Base-by-base conservation (phyloP, 1,140 invertebrate genomes). In the Bombus balteatus region DNA sequence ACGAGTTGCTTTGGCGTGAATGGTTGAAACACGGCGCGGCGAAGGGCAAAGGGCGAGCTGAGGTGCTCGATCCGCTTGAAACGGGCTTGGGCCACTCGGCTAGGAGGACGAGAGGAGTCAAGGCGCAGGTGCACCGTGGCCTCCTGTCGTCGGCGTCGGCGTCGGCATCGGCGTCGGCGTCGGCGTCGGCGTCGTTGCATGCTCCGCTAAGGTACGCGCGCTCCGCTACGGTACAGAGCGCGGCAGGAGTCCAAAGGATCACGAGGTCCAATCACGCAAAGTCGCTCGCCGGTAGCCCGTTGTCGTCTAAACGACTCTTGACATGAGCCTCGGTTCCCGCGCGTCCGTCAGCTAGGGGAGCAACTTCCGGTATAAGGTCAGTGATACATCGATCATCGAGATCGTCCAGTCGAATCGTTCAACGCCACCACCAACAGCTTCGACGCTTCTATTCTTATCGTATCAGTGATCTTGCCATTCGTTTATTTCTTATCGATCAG, bases 201-300 rank as follows among this genome's bases (percentile, higher is more conserved):
- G 47, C 39, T 18, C 43, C 77, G n/a, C 32, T 75, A n/a, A 83
- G 83, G 83, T 86, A 89, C 88, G 78, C 89, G 87, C 73, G 79
- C 85, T 78, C 86, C 85, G 87, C 77, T 37, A 89, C 84, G 65
- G n/a, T 88, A 85, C 91, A 93, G 89, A 92, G 82, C 88, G 89
- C 89, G 92, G 87, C 86, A 91, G 92, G 88, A 92, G 87, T 89
- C 90, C 82, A 91, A 81, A 92, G 90, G 90, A 93, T 92, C 91
- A 81, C 88, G 89, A 92, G 90, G 89, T 90, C 74, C 82, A 80
- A 88, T 73, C 43, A 47, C 80, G 83, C 83, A 83, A 59, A 81
- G 84, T 87, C 87, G 76, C 73, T 89, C 88, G 81, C 87, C 89
- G 87, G 90, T 82, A 75, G 82, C 79, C 84, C 79, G n/a, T 90